Percentiles rank a stretch among this genome's conserved stretches.
These are phyloP conservation scores for Phocides pigmalion DNA, from an alignment of 1,140 invertebrate species.

Conservation along the genomic window DNA sequence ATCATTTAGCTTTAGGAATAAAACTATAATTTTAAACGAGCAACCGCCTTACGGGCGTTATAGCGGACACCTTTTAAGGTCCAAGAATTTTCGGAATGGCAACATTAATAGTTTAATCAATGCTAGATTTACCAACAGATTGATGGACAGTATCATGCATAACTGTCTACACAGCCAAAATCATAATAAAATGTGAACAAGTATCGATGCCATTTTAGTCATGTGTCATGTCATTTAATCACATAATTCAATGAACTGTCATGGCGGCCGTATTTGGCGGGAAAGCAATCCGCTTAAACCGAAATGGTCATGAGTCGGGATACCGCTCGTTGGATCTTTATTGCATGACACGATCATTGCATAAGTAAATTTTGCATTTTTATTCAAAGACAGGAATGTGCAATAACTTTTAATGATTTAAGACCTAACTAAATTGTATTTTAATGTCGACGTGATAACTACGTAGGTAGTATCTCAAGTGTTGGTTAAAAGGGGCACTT, in stretches of 20 bases:
- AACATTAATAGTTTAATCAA: constrained; percentile 46
- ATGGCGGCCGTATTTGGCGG: constrained; percentile 77
- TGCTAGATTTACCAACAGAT: constrained; percentile 47
- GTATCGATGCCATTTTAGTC: constrained; percentile 57
- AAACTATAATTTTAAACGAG: constrained; percentile 31
- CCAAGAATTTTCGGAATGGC: constrained; percentile 39
- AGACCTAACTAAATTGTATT: constrained; percentile 22
- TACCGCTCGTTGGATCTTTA: constrained; percentile 69
- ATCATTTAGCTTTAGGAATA: constrained; percentile 20
- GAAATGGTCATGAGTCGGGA: constrained; percentile 67
- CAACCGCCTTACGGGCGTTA: constrained; percentile 30
- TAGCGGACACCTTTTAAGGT: constrained; percentile 29
- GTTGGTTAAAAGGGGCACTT: too few species aligned
- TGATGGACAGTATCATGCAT: constrained; percentile 55
- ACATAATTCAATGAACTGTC: constrained; percentile 79
- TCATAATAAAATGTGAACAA: constrained; percentile 54
- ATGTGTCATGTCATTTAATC: constrained; percentile 72
- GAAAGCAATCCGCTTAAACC: constrained; percentile 79
- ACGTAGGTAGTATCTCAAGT: constrained; percentile 1
- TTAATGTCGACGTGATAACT: constrained; percentile 11
- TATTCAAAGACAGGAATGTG: constrained; percentile 41
- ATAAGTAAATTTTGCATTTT: constrained; percentile 72
- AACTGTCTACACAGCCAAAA: constrained; percentile 61
- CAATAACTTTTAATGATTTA: constrained; percentile 31
- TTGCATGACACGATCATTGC: constrained; percentile 68